Evolutionary conservation across 2,888 invertebrate genomes (phyloP).

Genomic region (Acronicta aceris): DNA sequence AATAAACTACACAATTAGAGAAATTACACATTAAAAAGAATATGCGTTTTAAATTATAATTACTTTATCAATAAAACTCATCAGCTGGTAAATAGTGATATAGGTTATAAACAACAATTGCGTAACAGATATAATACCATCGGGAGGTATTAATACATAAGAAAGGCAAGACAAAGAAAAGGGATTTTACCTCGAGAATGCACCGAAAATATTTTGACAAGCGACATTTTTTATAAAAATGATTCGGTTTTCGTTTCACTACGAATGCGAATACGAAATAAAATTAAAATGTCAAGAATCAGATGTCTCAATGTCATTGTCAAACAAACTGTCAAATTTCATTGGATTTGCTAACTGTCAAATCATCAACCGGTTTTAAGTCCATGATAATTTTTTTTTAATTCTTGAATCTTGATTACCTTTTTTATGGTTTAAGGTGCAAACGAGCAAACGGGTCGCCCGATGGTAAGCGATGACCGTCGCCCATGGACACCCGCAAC

Average conservation of each 20-base stretch:
- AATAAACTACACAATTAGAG: no score
- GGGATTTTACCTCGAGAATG: conserved; percentile 78
- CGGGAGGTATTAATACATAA: background rate
- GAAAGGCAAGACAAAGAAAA: background rate
- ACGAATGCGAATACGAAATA: conserved; percentile 27
- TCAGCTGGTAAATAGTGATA: conserved; percentile 64
- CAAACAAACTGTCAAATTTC: conserved; percentile 12
- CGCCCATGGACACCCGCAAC: no score
- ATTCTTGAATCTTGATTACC: no score
- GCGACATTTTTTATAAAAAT: conserved; percentile 74
- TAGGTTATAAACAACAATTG: conserved; percentile 83
- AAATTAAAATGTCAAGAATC: background rate
- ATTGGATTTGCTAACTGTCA: no score
- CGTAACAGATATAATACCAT: conserved; percentile 68
- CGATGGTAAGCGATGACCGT: no score
- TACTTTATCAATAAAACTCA: conserved; percentile 9
- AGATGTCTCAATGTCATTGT: conserved; percentile 31
- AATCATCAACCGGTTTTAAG: no score
- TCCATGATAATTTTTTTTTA: no score
- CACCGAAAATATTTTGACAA: conserved; percentile 88
- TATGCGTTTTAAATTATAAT: no score
- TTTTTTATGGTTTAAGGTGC: no score
- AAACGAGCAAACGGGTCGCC: no score
- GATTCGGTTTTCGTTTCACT: conserved; percentile 34
- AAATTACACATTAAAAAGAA: no score